Percentiles rank a stretch among this genome's conserved stretches.
Evolutionary conservation across 2,888 invertebrate species (phyloP).

Genomic region (Gari tellinella): DNA sequence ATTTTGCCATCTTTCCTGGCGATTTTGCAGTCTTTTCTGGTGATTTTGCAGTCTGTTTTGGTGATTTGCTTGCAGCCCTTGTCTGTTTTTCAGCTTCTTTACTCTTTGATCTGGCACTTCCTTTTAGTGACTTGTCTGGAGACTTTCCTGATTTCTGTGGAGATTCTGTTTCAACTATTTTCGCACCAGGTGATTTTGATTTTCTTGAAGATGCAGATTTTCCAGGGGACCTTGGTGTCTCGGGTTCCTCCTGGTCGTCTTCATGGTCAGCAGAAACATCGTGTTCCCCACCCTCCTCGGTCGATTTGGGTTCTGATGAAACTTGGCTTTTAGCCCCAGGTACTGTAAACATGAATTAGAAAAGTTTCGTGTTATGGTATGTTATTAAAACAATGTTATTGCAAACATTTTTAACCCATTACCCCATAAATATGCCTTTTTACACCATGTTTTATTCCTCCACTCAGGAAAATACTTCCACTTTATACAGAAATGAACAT

Average conservation of each 20-base stretch:
- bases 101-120: background rate
- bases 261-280: background rate
- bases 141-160: slow-evolving; percentile 2
- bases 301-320: background rate
- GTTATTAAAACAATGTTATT: too few relatives aligned
- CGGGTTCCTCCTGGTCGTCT: background rate
- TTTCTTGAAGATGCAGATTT: background rate
- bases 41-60: background rate
- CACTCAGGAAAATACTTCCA: too few relatives aligned
- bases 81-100: slow-evolving; percentile 1
- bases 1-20: background rate
- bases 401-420: too few relatives aligned
- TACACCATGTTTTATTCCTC: too few relatives aligned
- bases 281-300: background rate
- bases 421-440: too few relatives aligned
- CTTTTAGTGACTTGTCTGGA: background rate
- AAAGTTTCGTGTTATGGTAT: too few relatives aligned
- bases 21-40: background rate
- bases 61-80: background rate
- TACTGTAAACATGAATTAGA: too few relatives aligned
- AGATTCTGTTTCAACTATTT: slow-evolving; percentile 5
- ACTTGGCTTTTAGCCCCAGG: background rate
- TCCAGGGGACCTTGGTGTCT: background rate
- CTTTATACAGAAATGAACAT: too few relatives aligned
- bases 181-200: slow-evolving; percentile 3